phyloP scores from a whole-genome alignment of 1,140 invertebrate genomes.

The Drosophila chauvacae region DNA sequence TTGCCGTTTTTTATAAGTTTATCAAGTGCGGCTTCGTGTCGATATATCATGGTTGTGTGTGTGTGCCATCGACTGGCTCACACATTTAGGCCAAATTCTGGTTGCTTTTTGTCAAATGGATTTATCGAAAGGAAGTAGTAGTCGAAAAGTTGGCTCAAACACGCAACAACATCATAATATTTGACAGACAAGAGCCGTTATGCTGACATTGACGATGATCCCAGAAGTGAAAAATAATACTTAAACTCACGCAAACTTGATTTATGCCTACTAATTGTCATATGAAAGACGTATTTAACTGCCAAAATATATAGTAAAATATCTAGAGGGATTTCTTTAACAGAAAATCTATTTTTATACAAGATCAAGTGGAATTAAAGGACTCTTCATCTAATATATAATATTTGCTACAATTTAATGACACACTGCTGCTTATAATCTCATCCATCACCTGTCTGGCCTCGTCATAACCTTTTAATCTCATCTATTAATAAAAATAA shows the following conservation, averaged over 20 bases:
- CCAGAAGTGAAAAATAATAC: conserved; percentile 38
- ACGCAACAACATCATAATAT: conserved; percentile 49
- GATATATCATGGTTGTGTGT: not conserved
- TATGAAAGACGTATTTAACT: conserved; percentile 21
- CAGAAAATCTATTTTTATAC: not conserved
- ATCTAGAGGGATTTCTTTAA: too few species aligned
- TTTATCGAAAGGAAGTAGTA: conserved; percentile 16
- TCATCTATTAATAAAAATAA: conserved; percentile 12
- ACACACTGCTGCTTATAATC: not conserved
- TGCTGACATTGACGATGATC: conserved; percentile 37
- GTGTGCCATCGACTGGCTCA: conserved; percentile 19
- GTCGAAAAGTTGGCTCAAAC: conserved; percentile 33
- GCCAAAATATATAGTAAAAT: not conserved
- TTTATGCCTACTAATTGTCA: conserved; percentile 47
- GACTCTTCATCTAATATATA: not conserved
- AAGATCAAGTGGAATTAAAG: not conserved
- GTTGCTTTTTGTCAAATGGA: conserved; percentile 40
- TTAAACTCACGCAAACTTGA: conserved; percentile 40
- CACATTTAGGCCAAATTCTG: conserved; percentile 41
- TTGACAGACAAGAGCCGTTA: conserved; percentile 40
- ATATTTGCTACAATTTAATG: not conserved
- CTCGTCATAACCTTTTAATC: conserved; percentile 22
- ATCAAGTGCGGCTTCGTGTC: conserved; percentile 28
- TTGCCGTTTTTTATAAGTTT: conserved; percentile 36
- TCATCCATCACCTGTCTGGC: conserved; percentile 9